phyloP scores from a whole-genome alignment of 1,140 invertebrate genomes.

The Neelides sp. region DNA sequence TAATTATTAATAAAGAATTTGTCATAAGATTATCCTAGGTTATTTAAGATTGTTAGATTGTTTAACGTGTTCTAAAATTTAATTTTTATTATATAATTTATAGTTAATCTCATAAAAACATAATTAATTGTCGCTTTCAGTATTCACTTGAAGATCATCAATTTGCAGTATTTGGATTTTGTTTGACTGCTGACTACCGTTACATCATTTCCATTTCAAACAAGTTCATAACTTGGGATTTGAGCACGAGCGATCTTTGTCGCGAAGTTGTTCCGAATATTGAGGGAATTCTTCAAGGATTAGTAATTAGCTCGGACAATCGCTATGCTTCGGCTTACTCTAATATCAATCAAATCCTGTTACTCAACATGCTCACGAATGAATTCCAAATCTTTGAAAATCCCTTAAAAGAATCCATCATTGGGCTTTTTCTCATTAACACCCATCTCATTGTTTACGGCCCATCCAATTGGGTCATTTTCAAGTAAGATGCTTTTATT shows the following conservation, averaged over 20 bases:
- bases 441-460: conserved; percentile 46
- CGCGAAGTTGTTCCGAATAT: conserved; percentile 75
- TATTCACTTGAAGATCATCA: conserved; percentile 95
- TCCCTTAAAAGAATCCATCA: conserved; percentile 55
- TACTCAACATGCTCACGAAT: conserved; percentile 78
- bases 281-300: conserved; percentile 87
- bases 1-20: not conserved
- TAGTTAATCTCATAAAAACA: not conserved
- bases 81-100: not conserved
- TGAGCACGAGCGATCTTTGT: conserved; percentile 82
- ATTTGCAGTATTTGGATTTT: conserved; percentile 92
- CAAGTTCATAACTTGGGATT: conserved; percentile 92
- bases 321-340: conserved; percentile 91
- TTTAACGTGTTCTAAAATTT: not conserved
- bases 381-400: conserved; percentile 74
- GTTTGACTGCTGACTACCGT: conserved; percentile 76
- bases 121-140: conserved; percentile 39
- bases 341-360: conserved; percentile 82
- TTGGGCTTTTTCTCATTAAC: conserved; percentile 61
- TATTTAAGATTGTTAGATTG: not conserved
- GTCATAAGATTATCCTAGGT: not conserved
- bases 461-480: conserved; percentile 43
- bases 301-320: conserved; percentile 88
- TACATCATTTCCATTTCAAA: conserved; percentile 95
- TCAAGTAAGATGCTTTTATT: conserved; percentile 17